A percentile compares a stretch with the other conserved stretches of the same genome.
phyloP scores from a whole-genome alignment of 2,113 vertebrate genomes.

The Brachyhypopomus gauderio region DNA sequence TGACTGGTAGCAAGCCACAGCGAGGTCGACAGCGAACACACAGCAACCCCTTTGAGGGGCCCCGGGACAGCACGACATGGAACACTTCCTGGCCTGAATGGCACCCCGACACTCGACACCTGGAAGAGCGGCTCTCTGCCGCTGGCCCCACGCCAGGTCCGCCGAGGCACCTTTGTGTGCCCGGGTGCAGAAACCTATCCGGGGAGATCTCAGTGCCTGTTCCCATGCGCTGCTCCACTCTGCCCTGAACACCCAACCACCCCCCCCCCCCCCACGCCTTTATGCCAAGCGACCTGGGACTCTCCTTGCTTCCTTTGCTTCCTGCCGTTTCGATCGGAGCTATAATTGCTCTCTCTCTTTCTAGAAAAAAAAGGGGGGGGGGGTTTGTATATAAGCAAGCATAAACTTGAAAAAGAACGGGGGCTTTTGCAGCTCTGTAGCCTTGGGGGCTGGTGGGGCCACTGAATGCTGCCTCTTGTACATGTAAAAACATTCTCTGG shows the following conservation, averaged over 20 bases:
- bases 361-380: constrained; percentile 4
- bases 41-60: constrained; percentile 56
- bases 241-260: not conserved
- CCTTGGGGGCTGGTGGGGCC: constrained; percentile 6
- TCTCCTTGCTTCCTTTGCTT: constrained; percentile 40
- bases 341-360: constrained; percentile 46
- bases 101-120: constrained; percentile 68
- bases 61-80: constrained; percentile 55
- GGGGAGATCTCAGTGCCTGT: constrained; percentile 51
- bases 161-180: constrained; percentile 55
- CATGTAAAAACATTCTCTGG: constrained; percentile 41
- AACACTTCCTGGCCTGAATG: constrained; percentile 73
- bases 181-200: constrained; percentile 48
- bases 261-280: constrained; percentile 21
- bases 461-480: constrained; percentile 39
- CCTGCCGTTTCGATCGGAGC: constrained; percentile 33
- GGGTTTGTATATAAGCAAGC: constrained; percentile 18
- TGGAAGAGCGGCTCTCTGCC: constrained; percentile 66
- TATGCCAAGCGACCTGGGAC: constrained; percentile 47
- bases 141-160: constrained; percentile 46
- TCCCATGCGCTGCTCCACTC: constrained; percentile 52
- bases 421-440: constrained; percentile 21
- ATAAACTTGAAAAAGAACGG: constrained; percentile 44
- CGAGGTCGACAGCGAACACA: constrained; percentile 51
- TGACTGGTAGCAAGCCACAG: constrained; percentile 39